These are phyloP conservation scores for Camponotus vicinus DNA, from an alignment of 1,140 invertebrate species.

Conservation along the genomic window DNA sequence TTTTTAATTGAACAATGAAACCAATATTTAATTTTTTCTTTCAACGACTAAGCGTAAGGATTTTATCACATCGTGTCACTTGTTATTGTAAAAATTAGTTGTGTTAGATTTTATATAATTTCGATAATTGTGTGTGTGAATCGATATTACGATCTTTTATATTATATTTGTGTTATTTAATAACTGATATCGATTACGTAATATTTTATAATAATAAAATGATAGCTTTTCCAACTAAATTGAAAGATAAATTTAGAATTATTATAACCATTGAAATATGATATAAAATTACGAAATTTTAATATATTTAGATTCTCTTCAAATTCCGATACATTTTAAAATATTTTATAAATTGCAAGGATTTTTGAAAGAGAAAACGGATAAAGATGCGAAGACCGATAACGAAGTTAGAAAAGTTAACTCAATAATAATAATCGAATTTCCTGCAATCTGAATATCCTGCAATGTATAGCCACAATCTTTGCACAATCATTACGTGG, in stretches of 20 bases:
- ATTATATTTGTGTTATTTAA: background rate
- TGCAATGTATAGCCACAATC: background rate
- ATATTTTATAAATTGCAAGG: background rate
- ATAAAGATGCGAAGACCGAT: background rate
- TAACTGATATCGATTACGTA: background rate
- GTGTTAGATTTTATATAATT: background rate
- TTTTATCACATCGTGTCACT: slow-evolving; percentile 3
- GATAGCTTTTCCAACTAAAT: background rate
- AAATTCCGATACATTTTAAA: background rate
- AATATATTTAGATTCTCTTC: background rate
- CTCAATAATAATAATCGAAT: background rate
- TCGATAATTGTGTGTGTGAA: background rate
- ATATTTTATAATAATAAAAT: background rate
- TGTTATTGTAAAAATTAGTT: background rate
- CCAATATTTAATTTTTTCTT: slow-evolving; percentile 51
- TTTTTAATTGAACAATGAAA: slow-evolving; percentile 49
- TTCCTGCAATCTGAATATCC: background rate
- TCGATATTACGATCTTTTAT: background rate
- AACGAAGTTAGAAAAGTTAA: background rate
- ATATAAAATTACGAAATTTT: background rate
- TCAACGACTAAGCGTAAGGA: slow-evolving; percentile 19
- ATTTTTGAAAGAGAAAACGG: background rate
- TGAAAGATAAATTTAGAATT: background rate
- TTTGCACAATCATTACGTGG: background rate
- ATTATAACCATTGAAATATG: background rate